phyloP scores from a whole-genome alignment of 2,113 vertebrate species.

The Malurus elegans region DNA sequence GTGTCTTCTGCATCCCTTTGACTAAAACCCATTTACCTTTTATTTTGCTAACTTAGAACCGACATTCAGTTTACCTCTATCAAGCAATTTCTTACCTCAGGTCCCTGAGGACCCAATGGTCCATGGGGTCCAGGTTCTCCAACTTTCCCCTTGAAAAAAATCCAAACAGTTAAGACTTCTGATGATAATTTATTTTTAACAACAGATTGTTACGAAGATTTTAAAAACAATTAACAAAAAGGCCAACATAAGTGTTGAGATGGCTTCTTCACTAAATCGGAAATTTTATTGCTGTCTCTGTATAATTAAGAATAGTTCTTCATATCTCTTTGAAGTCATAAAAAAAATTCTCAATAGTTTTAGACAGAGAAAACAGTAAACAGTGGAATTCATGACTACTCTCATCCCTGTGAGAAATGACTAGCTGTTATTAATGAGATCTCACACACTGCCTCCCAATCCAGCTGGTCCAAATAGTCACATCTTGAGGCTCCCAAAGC shows the following conservation, averaged over 20 bases:
- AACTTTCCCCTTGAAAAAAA: slow-evolving; percentile 81
- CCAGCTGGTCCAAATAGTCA: background rate
- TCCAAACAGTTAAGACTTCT: background rate
- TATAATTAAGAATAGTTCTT: background rate
- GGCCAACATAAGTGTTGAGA: background rate
- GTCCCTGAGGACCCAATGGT: slow-evolving; percentile 85
- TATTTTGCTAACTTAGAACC: background rate
- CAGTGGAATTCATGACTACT: background rate
- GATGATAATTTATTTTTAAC: background rate
- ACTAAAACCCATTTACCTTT: background rate
- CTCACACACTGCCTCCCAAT: background rate
- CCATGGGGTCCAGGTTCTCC: slow-evolving; percentile 86
- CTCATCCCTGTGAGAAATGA: background rate
- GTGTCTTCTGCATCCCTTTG: background rate
- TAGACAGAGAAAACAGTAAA: background rate
- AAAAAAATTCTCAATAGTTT: background rate
- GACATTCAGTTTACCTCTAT: background rate
- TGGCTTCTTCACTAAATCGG: background rate
- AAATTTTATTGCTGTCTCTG: background rate
- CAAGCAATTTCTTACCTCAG: slow-evolving; percentile 82
- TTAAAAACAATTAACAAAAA: background rate
- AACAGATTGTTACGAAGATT: background rate
- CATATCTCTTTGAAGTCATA: background rate
- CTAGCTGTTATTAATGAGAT: background rate
- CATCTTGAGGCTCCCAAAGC: background rate